Conservation (phyloP, 2,888 invertebrate genomes). For the Drosophila borborema region DNA sequence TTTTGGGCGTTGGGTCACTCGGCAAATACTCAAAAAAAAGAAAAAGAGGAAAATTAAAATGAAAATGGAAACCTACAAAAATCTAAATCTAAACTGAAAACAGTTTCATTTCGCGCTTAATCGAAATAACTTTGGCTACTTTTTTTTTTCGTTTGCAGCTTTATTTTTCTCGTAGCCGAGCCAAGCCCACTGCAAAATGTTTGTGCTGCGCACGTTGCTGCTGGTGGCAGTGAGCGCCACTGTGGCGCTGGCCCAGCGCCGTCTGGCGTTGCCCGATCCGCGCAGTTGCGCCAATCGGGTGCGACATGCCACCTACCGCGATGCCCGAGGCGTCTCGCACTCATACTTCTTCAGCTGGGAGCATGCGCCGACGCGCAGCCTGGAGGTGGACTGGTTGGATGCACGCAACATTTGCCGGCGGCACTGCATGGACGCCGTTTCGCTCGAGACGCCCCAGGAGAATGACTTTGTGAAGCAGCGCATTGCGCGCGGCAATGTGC, state of each 20-base stretch:
- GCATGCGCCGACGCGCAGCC: conserved; percentile 91
- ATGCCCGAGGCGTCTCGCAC: conserved; percentile 94
- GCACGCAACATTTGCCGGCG: conserved; percentile 95
- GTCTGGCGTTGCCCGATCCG: conserved; percentile 94
- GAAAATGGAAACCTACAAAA: background rate
- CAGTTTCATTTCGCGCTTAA: conserved; percentile 29
- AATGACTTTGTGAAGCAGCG: conserved; percentile 96
- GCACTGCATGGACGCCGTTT: conserved; percentile 97
- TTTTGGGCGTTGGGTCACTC: conserved; percentile 38
- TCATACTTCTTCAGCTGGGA: conserved; percentile 98
- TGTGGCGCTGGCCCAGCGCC: conserved; percentile 91
- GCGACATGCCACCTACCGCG: conserved; percentile 94
- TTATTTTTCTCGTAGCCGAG: background rate
- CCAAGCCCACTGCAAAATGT: conserved; percentile 58
- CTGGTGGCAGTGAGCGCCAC: conserved; percentile 89
- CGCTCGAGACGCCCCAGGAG: conserved; percentile 95
- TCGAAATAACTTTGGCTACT: conserved; percentile 9
- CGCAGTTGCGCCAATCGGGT: conserved; percentile 95
- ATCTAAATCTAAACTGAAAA: conserved; percentile 8
- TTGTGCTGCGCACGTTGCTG: conserved; percentile 85
- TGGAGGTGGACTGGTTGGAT: conserved; percentile 96
- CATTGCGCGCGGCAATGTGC: conserved; percentile 91
- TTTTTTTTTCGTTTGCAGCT: conserved; percentile 29
- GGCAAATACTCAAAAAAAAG: conserved; percentile 2
- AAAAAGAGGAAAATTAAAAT: background rate